A percentile compares a stretch with the other conserved stretches of the same genome.
These are phyloP conservation scores for Polydrusus tereticollis DNA, from an alignment of 2,888 invertebrate genomes.

Conservation along the genomic window DNA sequence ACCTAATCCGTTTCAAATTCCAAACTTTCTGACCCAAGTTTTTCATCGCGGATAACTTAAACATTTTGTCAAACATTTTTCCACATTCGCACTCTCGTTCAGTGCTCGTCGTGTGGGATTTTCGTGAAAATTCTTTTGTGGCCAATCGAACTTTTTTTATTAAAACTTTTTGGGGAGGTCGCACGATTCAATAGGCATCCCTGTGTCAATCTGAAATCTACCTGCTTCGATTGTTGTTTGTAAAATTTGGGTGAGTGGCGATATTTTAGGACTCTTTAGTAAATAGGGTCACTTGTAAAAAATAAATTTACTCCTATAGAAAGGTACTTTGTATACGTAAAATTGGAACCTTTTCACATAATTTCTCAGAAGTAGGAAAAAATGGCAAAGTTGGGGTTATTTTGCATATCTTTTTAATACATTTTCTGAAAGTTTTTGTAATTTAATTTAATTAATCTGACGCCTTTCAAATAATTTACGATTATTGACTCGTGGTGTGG, in stretches of 20 bases:
- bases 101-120: background rate
- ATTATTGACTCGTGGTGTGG: no score
- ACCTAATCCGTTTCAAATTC: background rate
- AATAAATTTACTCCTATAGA: no score
- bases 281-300: no score
- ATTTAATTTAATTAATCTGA: no score
- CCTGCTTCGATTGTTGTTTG: background rate
- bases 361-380: no score
- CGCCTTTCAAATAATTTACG: no score
- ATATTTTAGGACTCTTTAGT: background rate
- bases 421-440: no score
- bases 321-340: no score
- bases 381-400: no score
- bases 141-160: conserved; percentile 23
- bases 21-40: background rate
- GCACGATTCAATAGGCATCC: background rate
- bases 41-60: conserved; percentile 1
- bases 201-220: background rate
- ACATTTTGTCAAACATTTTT: conserved; percentile 11
- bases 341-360: no score
- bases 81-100: conserved; percentile 9
- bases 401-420: no score
- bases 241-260: background rate
- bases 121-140: conserved; percentile 8
- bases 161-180: conserved; percentile 20